Evolutionary conservation across 2,888 invertebrate species (phyloP), one percentile per base, ranked within the genome.

Genomic region (Electrophaes corylata): DNA sequence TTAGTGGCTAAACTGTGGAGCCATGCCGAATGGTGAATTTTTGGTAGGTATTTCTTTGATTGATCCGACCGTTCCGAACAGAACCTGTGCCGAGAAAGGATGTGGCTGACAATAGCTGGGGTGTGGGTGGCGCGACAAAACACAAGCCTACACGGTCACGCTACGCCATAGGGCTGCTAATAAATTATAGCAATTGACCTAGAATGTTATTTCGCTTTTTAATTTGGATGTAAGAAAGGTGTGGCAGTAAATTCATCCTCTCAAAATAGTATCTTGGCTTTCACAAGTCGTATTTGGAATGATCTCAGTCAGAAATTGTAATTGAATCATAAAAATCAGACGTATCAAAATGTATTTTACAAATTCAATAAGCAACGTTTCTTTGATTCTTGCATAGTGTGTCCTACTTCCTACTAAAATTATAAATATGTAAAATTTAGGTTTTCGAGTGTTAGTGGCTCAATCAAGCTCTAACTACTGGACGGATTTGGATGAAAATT

Each of bases 81-180:
- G 8, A 37, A 10, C 8, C 33, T 6, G 14, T 16, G n/a, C 16
- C 16, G 2, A 1, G 8, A 16, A 1, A 8, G 37, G 37, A 10
- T 10, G 10, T 3, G 16, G 3, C 37, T 16, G 14, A 10, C 37
- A 88, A 88, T 88, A 54, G 54, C 29, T 26, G 82, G 83, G 68
- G 71, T 65, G 83, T 84, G 86, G 87, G 88, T 78, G 82, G 77
- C 73, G 76, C 74, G 68, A 71, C 77, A 89, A 88, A 89, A 86
- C 69, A 66, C 72, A 72, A 83, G 76, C 90, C 88, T 85, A 89
- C 89, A 83, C 88, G 65, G 57, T 63, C 69, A 64, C 65, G 64
- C 60, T 56, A 66, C 59, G 37, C 23, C 56, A 52, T 43, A 67
- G 67, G 67, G 67, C 58, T 67, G 67, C 62, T 65, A 56, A 66